Evolutionary conservation across 2,113 vertebrate genomes (phyloP).

Genomic region (Balaeniceps rex): DNA sequence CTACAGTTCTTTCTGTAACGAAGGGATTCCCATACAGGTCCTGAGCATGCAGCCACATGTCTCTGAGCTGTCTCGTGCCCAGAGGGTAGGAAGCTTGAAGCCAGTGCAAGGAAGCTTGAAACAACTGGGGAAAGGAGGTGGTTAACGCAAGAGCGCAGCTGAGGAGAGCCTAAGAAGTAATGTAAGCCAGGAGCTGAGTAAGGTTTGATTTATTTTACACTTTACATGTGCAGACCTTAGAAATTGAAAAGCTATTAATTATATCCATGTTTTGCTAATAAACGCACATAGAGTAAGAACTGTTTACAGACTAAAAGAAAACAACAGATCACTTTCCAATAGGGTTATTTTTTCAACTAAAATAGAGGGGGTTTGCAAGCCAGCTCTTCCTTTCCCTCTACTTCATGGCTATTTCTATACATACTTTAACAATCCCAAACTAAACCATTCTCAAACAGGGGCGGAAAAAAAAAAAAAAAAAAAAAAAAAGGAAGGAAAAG

Average conservation of each 20-base stretch:
- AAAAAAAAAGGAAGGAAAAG: background rate
- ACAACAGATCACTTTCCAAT: conserved; percentile 5
- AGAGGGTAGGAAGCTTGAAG: background rate
- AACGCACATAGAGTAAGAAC: background rate
- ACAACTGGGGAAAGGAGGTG: background rate
- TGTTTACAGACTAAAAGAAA: background rate
- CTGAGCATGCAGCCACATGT: background rate
- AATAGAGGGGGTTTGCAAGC: background rate
- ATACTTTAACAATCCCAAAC: conserved; percentile 42
- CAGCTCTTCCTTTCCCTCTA: conserved; percentile 32
- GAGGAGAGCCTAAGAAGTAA: background rate
- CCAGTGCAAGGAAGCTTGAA: background rate
- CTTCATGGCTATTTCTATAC: conserved; percentile 55
- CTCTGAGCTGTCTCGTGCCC: background rate
- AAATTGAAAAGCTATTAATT: background rate
- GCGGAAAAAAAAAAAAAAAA: accelerated
- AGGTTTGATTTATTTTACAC: background rate
- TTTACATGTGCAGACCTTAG: background rate
- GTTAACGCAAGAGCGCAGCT: background rate
- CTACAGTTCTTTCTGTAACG: background rate
- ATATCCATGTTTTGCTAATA: background rate
- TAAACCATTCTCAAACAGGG: background rate
- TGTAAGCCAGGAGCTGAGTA: background rate
- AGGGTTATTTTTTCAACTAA: conserved; percentile 2
- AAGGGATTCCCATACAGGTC: background rate